phyloP scores from a whole-genome alignment of 2,113 vertebrate genomes.

The Psittacula cyanocephala region DNA sequence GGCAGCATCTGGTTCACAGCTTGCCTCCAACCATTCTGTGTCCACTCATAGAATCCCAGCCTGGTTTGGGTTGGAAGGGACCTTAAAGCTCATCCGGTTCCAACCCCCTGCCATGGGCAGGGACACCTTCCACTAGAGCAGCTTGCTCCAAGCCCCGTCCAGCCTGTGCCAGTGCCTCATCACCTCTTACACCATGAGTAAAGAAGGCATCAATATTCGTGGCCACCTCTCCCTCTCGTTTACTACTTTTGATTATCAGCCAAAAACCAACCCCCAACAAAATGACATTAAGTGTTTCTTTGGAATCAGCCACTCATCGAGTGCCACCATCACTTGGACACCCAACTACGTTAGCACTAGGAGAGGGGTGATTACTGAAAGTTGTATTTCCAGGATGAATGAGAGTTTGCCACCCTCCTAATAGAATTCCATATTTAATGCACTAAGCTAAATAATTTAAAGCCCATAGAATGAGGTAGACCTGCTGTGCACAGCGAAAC shows the following conservation, averaged over 20 bases:
- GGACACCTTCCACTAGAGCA: neutral
- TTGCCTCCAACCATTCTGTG: neutral
- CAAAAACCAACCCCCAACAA: neutral
- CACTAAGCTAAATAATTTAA: neutral
- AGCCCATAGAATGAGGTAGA: neutral
- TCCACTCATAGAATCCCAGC: neutral
- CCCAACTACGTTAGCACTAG: neutral
- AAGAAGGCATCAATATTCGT: neutral
- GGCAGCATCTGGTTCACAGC: neutral
- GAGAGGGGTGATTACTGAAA: neutral
- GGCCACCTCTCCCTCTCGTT: neutral
- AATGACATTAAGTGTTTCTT: neutral
- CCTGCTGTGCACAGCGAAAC: neutral
- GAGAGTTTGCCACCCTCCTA: neutral
- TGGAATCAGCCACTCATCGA: neutral
- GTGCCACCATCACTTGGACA: neutral
- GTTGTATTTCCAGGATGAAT: neutral
- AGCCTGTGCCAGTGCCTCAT: neutral
- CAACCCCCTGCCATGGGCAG: neutral
- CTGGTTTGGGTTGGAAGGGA: neutral
- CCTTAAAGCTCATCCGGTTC: neutral
- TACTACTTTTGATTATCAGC: neutral
- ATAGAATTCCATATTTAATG: neutral
- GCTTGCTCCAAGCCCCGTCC: neutral
- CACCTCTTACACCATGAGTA: neutral